Conservation (phyloP, 2,888 invertebrate species). For the Tubulanus polymorphus region DNA sequence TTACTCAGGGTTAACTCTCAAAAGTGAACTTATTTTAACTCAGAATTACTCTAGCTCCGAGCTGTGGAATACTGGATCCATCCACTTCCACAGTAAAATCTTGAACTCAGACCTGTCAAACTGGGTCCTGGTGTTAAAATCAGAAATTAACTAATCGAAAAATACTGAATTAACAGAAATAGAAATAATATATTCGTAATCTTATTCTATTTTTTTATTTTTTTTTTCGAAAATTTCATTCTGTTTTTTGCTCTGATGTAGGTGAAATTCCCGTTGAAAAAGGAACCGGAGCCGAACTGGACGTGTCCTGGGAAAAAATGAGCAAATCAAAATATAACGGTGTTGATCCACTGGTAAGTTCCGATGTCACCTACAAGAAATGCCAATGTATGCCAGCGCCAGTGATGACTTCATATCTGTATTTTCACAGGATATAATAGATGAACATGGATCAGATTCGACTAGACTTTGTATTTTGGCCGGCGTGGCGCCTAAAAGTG, state of each 20-base stretch:
- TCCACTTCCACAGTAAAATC: too few species aligned
- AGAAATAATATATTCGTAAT: slow-evolving; percentile 4
- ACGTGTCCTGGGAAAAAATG: slow-evolving; percentile 93
- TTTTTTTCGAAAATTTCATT: slow-evolving; percentile 1
- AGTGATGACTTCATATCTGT: too few species aligned
- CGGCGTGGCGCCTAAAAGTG: slow-evolving; percentile 84
- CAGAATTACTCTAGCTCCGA: too few species aligned
- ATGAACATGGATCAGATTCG: slow-evolving; percentile 81
- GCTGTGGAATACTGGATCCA: too few species aligned
- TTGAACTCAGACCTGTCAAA: too few species aligned
- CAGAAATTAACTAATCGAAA: too few species aligned
- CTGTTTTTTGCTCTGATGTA: slow-evolving; percentile 16
- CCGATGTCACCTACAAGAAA: background rate
- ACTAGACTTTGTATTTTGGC: slow-evolving; percentile 84
- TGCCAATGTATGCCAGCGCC: too few species aligned
- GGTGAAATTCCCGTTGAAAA: slow-evolving; percentile 59
- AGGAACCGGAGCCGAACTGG: slow-evolving; percentile 65
- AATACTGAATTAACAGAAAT: background rate
- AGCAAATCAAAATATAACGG: slow-evolving; percentile 98
- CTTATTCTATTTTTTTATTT: slow-evolving; percentile 1
- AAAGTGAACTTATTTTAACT: too few species aligned
- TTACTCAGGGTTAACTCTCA: too few species aligned
- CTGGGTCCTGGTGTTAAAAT: too few species aligned
- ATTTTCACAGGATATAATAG: slow-evolving; percentile 63
- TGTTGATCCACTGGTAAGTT: slow-evolving; percentile 69